Evolutionary conservation across 2,888 invertebrate genomes (phyloP).

Genomic region (Nomada flava): DNA sequence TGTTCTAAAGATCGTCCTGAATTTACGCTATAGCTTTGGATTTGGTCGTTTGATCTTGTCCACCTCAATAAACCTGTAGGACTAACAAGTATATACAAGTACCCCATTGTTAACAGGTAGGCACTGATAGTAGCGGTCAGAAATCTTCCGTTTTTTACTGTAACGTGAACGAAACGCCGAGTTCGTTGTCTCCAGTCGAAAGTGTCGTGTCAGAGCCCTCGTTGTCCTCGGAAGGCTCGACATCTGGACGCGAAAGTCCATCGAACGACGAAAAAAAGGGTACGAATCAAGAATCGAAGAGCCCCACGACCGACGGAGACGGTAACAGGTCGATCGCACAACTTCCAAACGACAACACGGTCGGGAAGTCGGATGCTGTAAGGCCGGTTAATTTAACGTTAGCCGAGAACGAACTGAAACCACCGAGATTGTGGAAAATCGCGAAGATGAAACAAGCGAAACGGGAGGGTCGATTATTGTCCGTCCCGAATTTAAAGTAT

Average conservation of each 20-base stretch:
- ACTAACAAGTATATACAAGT: constrained; percentile 72
- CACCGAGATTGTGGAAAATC: constrained; percentile 74
- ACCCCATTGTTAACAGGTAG: constrained; percentile 76
- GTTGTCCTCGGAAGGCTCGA: constrained; percentile 83
- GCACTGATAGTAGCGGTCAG: constrained; percentile 63
- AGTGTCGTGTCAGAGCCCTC: constrained; percentile 81
- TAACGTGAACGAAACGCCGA: constrained; percentile 73
- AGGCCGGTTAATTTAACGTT: constrained; percentile 74
- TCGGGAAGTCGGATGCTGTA: constrained; percentile 37
- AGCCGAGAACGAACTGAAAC: constrained; percentile 67
- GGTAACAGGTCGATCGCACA: background rate
- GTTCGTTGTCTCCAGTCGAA: constrained; percentile 78
- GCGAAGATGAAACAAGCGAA: constrained; percentile 83
- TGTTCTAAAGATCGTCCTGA: background rate
- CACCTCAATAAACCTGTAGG: background rate
- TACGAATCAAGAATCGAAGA: constrained; percentile 51
- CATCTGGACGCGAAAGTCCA: constrained; percentile 54
- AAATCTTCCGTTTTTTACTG: constrained; percentile 76
- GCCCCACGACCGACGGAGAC: constrained; percentile 57
- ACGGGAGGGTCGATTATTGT: constrained; percentile 89
- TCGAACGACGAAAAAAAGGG: constrained; percentile 50
- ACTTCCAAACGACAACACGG: constrained; percentile 24
- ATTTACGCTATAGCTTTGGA: background rate
- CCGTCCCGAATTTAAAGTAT: constrained; percentile 91
- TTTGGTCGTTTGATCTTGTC: background rate